phyloP scores from a whole-genome alignment of 2,888 invertebrate genomes.

The Drosophila meridiana region DNA sequence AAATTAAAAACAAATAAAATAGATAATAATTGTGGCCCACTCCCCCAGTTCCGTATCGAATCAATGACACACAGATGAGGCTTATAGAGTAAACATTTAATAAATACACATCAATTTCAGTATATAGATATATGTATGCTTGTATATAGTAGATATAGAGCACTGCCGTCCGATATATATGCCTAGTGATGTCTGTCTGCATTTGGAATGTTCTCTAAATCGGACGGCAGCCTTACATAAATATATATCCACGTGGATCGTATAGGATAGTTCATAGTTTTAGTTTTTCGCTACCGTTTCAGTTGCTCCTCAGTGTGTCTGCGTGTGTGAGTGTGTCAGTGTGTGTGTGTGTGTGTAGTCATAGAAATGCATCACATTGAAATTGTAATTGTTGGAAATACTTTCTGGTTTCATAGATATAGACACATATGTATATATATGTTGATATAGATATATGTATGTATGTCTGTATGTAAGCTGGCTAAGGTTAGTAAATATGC shows the following conservation, averaged over 20 bases:
- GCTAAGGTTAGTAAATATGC: background rate
- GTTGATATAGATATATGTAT: background rate
- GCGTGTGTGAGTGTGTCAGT: background rate
- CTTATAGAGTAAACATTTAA: constrained; percentile 43
- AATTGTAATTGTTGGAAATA: constrained; percentile 38
- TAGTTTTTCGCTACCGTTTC: constrained; percentile 18
- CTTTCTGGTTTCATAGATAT: constrained; percentile 19
- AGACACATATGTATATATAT: constrained; percentile 3
- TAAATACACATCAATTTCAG: constrained; percentile 37
- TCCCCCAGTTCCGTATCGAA: constrained; percentile 14
- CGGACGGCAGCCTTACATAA: constrained; percentile 20
- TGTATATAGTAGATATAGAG: constrained; percentile 14
- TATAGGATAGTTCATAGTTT: constrained; percentile 18
- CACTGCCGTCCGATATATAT: constrained; percentile 2
- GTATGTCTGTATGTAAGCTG: background rate
- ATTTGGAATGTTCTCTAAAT: background rate
- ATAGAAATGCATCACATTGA: constrained; percentile 73
- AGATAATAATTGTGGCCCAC: background rate
- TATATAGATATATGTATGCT: constrained; percentile 13
- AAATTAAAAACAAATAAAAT: constrained; percentile 5
- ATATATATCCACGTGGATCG: constrained; percentile 8
- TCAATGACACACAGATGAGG: constrained; percentile 10
- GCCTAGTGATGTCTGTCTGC: background rate
- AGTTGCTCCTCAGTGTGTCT: constrained; percentile 25
- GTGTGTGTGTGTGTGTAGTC: constrained; percentile 6